A percentile compares a stretch with the other conserved stretches of the same genome.
phyloP scores from a whole-genome alignment of 2,113 vertebrate species.

The Caranx ignobilis region DNA sequence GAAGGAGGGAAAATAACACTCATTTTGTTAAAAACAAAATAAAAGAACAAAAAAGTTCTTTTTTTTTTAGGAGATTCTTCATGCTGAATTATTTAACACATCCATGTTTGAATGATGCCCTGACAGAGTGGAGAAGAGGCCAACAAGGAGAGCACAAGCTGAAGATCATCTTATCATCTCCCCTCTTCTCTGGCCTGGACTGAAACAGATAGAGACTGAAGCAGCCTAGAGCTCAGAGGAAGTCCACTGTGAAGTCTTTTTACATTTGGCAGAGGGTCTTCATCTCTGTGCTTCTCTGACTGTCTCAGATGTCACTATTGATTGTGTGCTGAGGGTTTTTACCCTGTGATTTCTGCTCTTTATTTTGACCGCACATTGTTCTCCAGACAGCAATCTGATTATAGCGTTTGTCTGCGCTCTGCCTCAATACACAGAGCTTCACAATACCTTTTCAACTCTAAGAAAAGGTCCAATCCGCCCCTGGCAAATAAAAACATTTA shows the following conservation, averaged over 20 bases:
- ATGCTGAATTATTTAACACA: not conserved
- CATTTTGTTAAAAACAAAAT: not conserved
- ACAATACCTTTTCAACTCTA: conserved; percentile 70
- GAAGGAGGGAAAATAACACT: too few relatives aligned
- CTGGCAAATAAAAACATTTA: conserved; percentile 74
- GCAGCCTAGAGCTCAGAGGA: not conserved
- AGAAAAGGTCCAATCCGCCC: conserved; percentile 46
- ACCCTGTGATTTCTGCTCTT: conserved; percentile 69
- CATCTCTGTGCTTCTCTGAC: conserved; percentile 12
- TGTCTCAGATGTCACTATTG: conserved; percentile 34
- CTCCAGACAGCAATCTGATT: conserved; percentile 71
- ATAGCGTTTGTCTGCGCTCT: conserved; percentile 49
- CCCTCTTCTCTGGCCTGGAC: too few relatives aligned
- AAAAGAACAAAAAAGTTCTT: not conserved
- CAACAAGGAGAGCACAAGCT: not conserved
- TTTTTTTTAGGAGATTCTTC: too few relatives aligned
- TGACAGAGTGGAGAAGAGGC: not conserved
- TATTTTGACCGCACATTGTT: conserved; percentile 70
- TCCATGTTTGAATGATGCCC: too few relatives aligned
- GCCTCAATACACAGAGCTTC: conserved; percentile 61
- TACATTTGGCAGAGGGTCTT: conserved; percentile 1
- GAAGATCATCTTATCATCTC: not conserved
- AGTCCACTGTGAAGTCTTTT: conserved; percentile 13
- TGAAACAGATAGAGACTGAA: not conserved
- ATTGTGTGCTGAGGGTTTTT: conserved; percentile 51